phyloP scores from a whole-genome alignment of 2,888 invertebrate genomes.

The Chloromyia formosa region DNA sequence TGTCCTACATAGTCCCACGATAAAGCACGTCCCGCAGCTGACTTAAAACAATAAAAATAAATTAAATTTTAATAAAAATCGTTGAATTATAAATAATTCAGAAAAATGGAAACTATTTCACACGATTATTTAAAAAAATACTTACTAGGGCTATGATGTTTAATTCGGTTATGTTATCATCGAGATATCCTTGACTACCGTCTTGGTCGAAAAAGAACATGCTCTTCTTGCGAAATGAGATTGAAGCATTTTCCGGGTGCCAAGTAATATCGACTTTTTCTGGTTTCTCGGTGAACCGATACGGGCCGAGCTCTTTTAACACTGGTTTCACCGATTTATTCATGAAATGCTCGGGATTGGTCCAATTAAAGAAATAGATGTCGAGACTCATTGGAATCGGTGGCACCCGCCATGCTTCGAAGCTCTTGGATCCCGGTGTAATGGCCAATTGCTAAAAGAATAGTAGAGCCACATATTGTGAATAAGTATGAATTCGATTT shows the following conservation, averaged over 20 bases:
- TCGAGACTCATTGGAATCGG: conserved; percentile 72
- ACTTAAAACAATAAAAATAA: conserved; percentile 59
- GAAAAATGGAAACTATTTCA: background rate
- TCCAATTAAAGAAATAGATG: conserved; percentile 82
- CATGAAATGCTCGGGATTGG: conserved; percentile 74
- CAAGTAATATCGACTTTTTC: conserved; percentile 78
- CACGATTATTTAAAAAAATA: conserved; percentile 44
- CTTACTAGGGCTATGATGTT: conserved; percentile 84
- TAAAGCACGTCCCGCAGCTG: conserved; percentile 65
- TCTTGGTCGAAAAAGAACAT: conserved; percentile 76
- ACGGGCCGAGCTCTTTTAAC: conserved; percentile 70
- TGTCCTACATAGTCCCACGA: conserved; percentile 69
- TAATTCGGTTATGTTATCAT: conserved; percentile 75
- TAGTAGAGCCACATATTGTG: background rate
- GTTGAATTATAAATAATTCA: conserved; percentile 1
- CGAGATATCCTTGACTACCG: conserved; percentile 73
- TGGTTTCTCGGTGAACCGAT: conserved; percentile 73
- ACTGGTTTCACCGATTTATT: conserved; percentile 68
- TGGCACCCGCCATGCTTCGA: conserved; percentile 75
- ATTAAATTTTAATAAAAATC: background rate
- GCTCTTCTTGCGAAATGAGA: conserved; percentile 74
- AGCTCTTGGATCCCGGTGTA: conserved; percentile 70
- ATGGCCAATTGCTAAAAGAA: conserved; percentile 71
- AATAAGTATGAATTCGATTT: too few species aligned
- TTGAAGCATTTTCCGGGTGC: conserved; percentile 75